Conservation (phyloP, 2,797 vertebrate genomes). For the Amblyraja radiata region DNA sequence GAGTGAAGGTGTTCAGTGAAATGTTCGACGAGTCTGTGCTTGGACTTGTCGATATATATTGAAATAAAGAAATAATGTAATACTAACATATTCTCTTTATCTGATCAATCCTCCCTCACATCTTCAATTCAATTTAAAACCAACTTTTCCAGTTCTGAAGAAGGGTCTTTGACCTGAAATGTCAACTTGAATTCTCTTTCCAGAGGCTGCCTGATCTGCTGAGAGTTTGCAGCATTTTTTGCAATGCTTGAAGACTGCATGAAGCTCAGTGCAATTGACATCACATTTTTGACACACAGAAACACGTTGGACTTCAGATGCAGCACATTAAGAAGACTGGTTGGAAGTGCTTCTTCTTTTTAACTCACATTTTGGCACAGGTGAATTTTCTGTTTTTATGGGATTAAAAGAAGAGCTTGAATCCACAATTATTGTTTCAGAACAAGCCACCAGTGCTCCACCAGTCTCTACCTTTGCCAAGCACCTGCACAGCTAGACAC, state of each 20-base stretch:
- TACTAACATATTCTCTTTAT: too few species aligned
- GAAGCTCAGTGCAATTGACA: not conserved
- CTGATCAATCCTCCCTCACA: too few species aligned
- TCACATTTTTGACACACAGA: not conserved
- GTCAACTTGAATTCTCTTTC: too few species aligned
- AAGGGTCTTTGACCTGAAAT: too few species aligned
- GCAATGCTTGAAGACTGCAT: not conserved
- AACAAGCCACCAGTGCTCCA: not conserved
- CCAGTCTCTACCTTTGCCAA: not conserved
- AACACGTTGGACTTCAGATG: not conserved
- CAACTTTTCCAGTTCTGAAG: too few species aligned
- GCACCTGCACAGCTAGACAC: conserved; percentile 1
- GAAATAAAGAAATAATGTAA: too few species aligned
- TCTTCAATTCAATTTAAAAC: too few species aligned
- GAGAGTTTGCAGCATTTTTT: too few species aligned
- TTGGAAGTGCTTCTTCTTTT: not conserved
- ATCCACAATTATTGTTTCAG: not conserved
- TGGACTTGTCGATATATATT: too few species aligned
- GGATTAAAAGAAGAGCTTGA: not conserved
- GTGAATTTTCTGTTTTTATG: not conserved
- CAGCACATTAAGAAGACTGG: not conserved
- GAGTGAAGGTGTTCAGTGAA: too few species aligned
- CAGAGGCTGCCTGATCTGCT: too few species aligned
- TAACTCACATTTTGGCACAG: not conserved
- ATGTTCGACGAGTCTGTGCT: too few species aligned